A percentile compares a stretch with the other conserved stretches of the same genome.
These are phyloP conservation scores for Drosophila lacicola DNA, from an alignment of 2,888 invertebrate species.

Conservation along the genomic window DNA sequence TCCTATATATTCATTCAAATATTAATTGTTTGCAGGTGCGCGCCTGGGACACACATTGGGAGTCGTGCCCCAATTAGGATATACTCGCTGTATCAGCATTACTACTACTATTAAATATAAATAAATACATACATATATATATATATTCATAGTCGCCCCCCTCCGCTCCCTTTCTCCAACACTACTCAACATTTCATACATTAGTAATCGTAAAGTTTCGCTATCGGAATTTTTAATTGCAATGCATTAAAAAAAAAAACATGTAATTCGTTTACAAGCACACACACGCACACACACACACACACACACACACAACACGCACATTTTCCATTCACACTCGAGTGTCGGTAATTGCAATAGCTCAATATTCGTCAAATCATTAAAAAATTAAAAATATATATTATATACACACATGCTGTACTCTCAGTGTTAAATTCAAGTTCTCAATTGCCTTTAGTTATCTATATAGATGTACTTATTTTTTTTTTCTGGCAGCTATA, in stretches of 20 bases:
- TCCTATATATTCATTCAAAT: not conserved
- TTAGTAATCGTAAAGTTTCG: constrained; percentile 28
- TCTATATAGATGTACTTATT: constrained; percentile 12
- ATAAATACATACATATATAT: not conserved
- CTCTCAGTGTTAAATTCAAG: constrained; percentile 23
- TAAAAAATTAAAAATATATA: constrained; percentile 7
- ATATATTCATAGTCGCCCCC: constrained; percentile 13
- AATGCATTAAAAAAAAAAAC: constrained; percentile 31
- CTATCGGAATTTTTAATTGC: constrained; percentile 29
- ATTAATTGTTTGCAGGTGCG: constrained; percentile 88
- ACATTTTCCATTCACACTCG: constrained; percentile 19
- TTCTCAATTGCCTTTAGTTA: constrained; percentile 11
- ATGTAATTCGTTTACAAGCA: constrained; percentile 36
- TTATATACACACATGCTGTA: constrained; percentile 26
- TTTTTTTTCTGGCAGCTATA: constrained; percentile 21
- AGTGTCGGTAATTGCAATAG: constrained; percentile 48
- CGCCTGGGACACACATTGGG: constrained; percentile 88
- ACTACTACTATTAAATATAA: constrained; percentile 44
- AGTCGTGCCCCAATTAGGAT: constrained; percentile 47
- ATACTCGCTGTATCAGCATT: constrained; percentile 50
- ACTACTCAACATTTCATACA: constrained; percentile 17
- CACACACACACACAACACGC: not conserved
- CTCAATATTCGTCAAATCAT: constrained; percentile 28
- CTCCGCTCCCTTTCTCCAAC: not conserved
- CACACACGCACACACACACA: constrained; percentile 4